A percentile compares a stretch with the other conserved stretches of the same genome.
These are phyloP conservation scores for Chouioia cunea DNA, from an alignment of 2,888 invertebrate species.

Conservation along the genomic window DNA sequence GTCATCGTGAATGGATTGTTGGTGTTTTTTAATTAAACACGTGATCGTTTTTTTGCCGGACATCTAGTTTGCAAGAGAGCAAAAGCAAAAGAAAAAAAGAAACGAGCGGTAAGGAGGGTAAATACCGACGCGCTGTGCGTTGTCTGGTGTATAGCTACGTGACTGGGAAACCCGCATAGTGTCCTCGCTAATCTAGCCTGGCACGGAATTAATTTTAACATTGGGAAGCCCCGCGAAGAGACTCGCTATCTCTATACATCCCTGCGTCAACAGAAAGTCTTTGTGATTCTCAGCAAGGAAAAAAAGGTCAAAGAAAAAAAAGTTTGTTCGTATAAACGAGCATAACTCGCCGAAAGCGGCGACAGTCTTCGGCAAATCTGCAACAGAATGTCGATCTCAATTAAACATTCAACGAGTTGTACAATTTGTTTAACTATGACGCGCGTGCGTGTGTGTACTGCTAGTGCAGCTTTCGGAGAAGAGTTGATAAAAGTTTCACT, in stretches of 20 bases:
- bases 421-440: no score
- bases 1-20: no score
- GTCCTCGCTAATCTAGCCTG: constrained; percentile 60
- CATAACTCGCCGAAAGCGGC: no score
- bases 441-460: no score
- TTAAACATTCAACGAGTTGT: neutral
- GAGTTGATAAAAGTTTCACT: neutral
- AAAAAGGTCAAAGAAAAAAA: no score
- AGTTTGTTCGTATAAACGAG: no score
- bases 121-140: no score
- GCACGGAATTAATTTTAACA: constrained; percentile 63
- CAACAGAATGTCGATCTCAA: neutral
- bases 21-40: no score
- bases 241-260: neutral
- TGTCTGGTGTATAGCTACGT: constrained; percentile 14
- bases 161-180: constrained; percentile 58
- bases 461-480: constrained; percentile 33
- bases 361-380: neutral
- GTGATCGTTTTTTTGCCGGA: no score
- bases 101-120: no score
- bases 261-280: neutral
- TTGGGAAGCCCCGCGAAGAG: constrained; percentile 50
- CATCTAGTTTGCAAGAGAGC: no score
- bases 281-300: neutral
- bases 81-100: no score